A percentile compares a stretch with the other conserved stretches of the same genome.
Conservation (phyloP, 2,888 invertebrate genomes). For the Netelia melanura region DNA sequence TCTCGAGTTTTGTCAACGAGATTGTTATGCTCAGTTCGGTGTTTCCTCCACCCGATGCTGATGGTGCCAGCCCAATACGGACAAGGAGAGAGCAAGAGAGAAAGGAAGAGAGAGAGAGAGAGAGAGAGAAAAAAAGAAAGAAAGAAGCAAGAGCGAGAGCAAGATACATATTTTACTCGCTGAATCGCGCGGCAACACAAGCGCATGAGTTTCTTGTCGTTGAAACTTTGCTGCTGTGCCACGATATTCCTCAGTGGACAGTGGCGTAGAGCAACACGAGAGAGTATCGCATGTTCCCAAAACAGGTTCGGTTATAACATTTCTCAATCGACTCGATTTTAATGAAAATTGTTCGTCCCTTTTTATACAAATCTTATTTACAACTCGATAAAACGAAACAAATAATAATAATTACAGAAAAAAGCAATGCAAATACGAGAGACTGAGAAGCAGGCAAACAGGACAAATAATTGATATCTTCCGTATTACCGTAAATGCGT, state of each 20-base stretch:
- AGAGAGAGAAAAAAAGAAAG: constrained; percentile 22
- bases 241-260: constrained; percentile 44
- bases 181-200: constrained; percentile 60
- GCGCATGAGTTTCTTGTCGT: constrained; percentile 57
- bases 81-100: neutral
- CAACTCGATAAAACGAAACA: neutral
- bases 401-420: neutral
- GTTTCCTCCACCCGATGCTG: constrained; percentile 17
- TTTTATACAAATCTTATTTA: neutral
- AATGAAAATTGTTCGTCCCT: neutral
- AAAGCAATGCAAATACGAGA: too few species aligned
- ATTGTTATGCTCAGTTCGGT: constrained; percentile 9
- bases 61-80: constrained; percentile 10
- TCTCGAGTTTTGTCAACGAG: constrained; percentile 36
- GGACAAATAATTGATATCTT: too few species aligned
- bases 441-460: too few species aligned
- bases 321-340: neutral
- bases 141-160: constrained; percentile 38
- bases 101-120: constrained; percentile 1
- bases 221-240: constrained; percentile 59
- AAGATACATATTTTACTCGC: constrained; percentile 52
- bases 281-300: neutral
- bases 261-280: constrained; percentile 55
- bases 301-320: neutral
- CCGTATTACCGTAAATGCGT: too few species aligned